A percentile compares a stretch with the other conserved stretches of the same genome.
These are phyloP conservation scores for Heterohyrax brucei DNA, from an alignment of 2,797 vertebrate species.

Conservation along the genomic window DNA sequence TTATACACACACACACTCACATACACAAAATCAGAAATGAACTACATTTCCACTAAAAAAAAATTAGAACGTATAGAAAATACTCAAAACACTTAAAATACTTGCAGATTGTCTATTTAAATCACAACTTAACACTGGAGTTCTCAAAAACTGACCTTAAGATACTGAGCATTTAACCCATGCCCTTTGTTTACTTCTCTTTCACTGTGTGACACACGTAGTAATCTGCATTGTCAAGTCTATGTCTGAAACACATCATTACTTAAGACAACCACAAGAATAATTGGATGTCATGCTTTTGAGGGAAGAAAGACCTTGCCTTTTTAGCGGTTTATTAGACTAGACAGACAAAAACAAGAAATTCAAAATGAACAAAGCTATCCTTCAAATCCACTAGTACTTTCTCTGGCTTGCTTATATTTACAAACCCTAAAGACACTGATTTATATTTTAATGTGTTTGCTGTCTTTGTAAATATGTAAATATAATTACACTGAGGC, in stretches of 20 bases:
- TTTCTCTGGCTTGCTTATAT: not conserved
- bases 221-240: not conserved
- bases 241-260: not conserved
- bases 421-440: not conserved
- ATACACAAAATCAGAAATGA: not conserved
- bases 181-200: not conserved
- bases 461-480: constrained; percentile 8
- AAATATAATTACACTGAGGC: not conserved
- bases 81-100: not conserved
- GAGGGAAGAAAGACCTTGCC: not conserved
- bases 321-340: not conserved
- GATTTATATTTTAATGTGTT: constrained; percentile 31
- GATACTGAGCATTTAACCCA: not conserved
- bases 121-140: not conserved
- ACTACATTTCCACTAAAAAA: not conserved
- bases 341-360: not conserved
- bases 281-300: not conserved
- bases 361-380: not conserved
- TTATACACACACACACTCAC: not conserved
- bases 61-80: not conserved
- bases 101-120: not conserved
- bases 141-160: not conserved
- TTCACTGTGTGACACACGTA: not conserved
- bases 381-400: not conserved
- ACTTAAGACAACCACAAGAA: not conserved